These are phyloP conservation scores for Eucriotettix oculatus DNA, from an alignment of 2,888 invertebrate genomes.

Conservation along the genomic window DNA sequence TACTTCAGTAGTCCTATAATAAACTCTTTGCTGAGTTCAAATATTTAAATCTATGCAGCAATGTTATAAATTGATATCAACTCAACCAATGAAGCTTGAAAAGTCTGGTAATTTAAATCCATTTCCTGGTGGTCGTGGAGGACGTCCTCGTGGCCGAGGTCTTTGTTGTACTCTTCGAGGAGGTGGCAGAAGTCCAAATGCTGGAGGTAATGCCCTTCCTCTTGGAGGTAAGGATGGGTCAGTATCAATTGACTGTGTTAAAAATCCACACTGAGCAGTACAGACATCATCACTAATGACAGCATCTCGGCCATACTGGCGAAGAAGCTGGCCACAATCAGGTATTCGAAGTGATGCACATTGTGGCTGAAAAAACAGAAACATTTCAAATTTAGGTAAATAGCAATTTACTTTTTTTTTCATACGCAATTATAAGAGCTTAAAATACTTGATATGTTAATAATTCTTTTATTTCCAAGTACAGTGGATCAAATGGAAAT, in stretches of 20 bases:
- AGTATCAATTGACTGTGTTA: conserved; percentile 27
- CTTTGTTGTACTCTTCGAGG: conserved; percentile 4
- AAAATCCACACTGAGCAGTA: conserved; percentile 73
- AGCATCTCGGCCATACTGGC: conserved; percentile 69
- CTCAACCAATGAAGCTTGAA: conserved; percentile 47
- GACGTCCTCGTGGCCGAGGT: background rate
- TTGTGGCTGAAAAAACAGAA: conserved; percentile 47
- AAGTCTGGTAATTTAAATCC: conserved; percentile 61
- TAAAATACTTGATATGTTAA: background rate
- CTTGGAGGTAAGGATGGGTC: background rate
- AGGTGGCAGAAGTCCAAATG: conserved; percentile 9
- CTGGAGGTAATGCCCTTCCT: conserved; percentile 6
- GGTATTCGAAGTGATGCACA: conserved; percentile 78
- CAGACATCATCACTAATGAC: conserved; percentile 76
- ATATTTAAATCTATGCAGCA: no score
- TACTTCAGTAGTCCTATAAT: no score
- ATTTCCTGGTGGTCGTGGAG: background rate
- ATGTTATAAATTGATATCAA: no score
- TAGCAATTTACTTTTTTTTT: background rate
- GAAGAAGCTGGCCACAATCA: conserved; percentile 65
- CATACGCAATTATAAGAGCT: background rate
- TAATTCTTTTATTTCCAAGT: no score
- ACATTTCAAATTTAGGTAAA: background rate
- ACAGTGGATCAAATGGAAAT: no score
- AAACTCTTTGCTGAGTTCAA: no score